A percentile compares a stretch with the other conserved stretches of the same genome.
Evolutionary conservation across 2,113 vertebrate genomes (phyloP).

Genomic region (Taurulus bubalis): DNA sequence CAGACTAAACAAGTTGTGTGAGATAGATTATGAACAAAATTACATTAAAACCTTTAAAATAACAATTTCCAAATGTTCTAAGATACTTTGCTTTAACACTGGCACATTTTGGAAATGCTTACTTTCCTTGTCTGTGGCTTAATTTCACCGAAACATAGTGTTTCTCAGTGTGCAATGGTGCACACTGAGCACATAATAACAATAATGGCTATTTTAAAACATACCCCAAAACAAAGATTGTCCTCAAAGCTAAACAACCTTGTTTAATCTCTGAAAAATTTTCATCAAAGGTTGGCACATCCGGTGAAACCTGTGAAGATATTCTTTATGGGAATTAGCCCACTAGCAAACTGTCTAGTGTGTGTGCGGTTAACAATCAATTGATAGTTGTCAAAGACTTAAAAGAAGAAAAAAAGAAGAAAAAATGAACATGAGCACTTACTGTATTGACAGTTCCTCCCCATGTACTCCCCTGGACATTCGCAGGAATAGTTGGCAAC

Average conservation of each 20-base stretch:
- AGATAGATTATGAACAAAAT: background rate
- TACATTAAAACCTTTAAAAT: background rate
- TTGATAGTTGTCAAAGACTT: slow-evolving; percentile 7
- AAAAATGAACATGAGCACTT: slow-evolving; percentile 78
- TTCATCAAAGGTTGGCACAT: background rate
- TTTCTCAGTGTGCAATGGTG: background rate
- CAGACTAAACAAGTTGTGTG: background rate
- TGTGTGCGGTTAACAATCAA: slow-evolving; percentile 14
- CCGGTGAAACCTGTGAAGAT: background rate
- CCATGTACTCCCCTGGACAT: slow-evolving; percentile 99
- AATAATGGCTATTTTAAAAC: background rate
- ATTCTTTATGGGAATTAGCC: slow-evolving; percentile 16
- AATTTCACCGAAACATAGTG: background rate
- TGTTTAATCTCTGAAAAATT: background rate
- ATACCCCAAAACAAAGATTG: background rate
- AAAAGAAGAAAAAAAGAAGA: slow-evolving; percentile 18
- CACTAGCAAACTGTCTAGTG: slow-evolving; percentile 1
- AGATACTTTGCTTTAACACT: background rate
- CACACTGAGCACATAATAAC: background rate
- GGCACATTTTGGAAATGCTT: background rate
- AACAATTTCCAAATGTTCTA: background rate
- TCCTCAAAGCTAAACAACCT: background rate
- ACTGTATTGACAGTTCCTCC: slow-evolving; percentile 97
- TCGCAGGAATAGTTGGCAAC: slow-evolving; percentile 98
- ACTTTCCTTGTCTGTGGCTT: background rate